Conservation (phyloP, 2,888 invertebrate genomes). For the Eurytoma adleriae region DNA sequence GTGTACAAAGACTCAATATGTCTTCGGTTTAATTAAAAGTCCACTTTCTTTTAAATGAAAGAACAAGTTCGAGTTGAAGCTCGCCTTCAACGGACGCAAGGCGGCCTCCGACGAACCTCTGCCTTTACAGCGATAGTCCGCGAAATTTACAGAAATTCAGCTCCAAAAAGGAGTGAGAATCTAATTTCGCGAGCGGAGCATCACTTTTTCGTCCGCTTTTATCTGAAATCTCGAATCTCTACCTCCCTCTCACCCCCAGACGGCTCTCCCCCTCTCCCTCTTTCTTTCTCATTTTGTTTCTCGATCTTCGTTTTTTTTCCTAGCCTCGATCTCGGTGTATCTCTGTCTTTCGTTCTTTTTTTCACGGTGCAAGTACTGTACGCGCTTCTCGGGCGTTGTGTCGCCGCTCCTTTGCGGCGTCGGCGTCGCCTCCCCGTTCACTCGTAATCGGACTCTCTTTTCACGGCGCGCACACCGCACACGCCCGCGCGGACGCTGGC, state of each 20-base stretch:
- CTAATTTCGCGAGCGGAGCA: constrained; percentile 11
- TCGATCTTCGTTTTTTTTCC: background rate
- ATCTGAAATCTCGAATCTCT: constrained; percentile 19
- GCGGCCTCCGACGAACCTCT: too few relatives aligned
- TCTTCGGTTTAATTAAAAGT: too few relatives aligned
- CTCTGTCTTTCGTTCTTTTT: background rate
- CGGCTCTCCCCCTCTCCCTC: background rate
- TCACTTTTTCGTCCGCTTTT: constrained; percentile 7
- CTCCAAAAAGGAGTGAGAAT: constrained; percentile 3
- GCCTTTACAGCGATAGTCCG: too few relatives aligned
- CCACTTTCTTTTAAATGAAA: too few relatives aligned
- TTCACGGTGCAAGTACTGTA: background rate
- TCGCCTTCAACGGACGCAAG: too few relatives aligned
- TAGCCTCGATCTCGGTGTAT: background rate
- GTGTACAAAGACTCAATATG: too few relatives aligned
- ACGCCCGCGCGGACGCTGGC: background rate
- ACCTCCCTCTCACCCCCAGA: background rate
- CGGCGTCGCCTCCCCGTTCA: background rate
- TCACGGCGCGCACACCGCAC: constrained; percentile 1
- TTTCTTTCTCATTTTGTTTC: constrained; percentile 1
- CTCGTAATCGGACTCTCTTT: constrained; percentile 49
- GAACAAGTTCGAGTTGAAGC: too few relatives aligned
- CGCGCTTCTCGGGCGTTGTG: background rate
- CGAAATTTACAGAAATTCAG: background rate
- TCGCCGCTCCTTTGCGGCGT: background rate